These are phyloP conservation scores for Hydra vulgaris DNA, from an alignment of 30 jellyfish, hydroid and myxozoan genomes.

Conservation along the genomic window DNA sequence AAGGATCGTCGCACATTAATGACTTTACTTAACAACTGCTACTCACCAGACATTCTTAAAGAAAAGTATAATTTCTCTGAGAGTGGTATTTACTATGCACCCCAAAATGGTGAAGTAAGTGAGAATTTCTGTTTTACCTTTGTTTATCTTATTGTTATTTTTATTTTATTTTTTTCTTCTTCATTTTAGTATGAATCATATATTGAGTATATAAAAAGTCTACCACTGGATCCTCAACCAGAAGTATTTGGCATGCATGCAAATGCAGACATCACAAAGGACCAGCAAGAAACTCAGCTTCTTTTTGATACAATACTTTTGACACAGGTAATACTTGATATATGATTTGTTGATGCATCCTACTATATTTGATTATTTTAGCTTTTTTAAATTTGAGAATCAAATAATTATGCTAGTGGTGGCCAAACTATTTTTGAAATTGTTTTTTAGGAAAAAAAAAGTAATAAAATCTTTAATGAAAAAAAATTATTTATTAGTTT, in stretches of 20 bases:
- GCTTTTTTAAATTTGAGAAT: no score
- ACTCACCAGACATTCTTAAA: conserved; percentile 29
- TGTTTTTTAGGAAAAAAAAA: no score
- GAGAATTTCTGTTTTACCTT: not conserved
- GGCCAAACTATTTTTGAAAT: no score
- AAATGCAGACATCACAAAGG: conserved; percentile 88
- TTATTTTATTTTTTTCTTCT: no score
- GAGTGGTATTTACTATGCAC: conserved; percentile 80
- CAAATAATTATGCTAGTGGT: no score
- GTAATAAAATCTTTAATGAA: not conserved
- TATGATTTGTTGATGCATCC: no score
- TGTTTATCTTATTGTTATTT: not conserved
- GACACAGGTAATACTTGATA: conserved; percentile 86
- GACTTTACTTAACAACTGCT: conserved; percentile 63
- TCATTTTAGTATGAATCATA: conserved; percentile 65
- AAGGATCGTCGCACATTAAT: conserved; percentile 78
- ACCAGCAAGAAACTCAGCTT: conserved; percentile 72
- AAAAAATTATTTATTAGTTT: no score
- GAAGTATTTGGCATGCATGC: conserved; percentile 98
- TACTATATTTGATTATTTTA: not conserved
- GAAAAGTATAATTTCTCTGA: conserved; percentile 60
- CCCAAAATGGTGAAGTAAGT: conserved; percentile 80
- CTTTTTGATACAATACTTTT: conserved; percentile 65
- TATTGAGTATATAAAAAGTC: conserved; percentile 51
- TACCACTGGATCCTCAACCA: conserved; percentile 83